phyloP scores from a whole-genome alignment of 2,113 vertebrate genomes.

The Cathartes aura region DNA sequence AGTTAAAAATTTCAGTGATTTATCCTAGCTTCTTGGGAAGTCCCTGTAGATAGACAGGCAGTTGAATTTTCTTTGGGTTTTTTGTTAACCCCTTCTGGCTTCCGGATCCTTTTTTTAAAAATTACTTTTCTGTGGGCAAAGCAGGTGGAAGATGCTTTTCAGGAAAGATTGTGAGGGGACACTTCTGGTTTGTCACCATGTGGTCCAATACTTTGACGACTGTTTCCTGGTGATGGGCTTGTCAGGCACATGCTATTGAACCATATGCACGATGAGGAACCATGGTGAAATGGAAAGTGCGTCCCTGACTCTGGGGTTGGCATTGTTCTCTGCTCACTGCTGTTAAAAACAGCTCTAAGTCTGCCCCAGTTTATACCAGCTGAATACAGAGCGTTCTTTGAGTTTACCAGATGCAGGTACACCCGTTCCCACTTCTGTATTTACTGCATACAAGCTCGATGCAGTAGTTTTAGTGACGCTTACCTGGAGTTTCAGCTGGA shows the following conservation, averaged over 20 bases:
- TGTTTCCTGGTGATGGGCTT: background rate
- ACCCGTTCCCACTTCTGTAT: background rate
- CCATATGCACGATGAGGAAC: background rate
- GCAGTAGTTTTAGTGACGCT: background rate
- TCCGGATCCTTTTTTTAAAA: background rate
- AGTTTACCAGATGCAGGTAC: background rate
- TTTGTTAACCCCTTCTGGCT: background rate
- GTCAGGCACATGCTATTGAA: background rate
- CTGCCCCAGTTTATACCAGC: background rate
- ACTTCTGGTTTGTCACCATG: background rate
- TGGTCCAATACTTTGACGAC: background rate
- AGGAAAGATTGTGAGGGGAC: background rate
- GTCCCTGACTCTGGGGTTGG: background rate
- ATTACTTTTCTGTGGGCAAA: background rate
- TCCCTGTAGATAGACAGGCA: background rate
- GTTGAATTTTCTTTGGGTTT: background rate
- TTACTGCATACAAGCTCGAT: background rate
- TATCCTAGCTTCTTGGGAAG: constrained; percentile 16
- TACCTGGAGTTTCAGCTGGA: background rate
- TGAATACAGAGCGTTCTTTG: background rate
- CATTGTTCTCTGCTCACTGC: background rate
- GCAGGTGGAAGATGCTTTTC: background rate
- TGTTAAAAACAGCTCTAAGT: background rate
- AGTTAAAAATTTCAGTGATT: constrained; percentile 34
- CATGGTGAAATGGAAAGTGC: background rate